A percentile compares a stretch with the other conserved stretches of the same genome.
Conservation (phyloP, 2,888 invertebrate species). For the Piscicola geometra region DNA sequence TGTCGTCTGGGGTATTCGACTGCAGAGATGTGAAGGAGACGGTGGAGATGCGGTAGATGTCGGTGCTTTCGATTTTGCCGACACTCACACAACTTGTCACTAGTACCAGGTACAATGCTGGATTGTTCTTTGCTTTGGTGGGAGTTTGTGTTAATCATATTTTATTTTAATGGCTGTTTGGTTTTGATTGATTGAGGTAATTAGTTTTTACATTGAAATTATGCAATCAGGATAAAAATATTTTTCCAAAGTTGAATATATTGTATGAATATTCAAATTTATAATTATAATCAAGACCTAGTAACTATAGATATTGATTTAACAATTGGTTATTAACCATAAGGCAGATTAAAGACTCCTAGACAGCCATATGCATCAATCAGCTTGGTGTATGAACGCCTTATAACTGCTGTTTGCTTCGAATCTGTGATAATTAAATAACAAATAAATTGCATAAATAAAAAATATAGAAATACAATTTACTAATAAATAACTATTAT, state of each 20-base stretch:
- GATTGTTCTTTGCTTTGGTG: slow-evolving; percentile 47
- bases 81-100: slow-evolving; percentile 93
- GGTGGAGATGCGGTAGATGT: slow-evolving; percentile 89
- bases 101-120: slow-evolving; percentile 69
- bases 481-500: background rate
- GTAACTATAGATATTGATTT: no score
- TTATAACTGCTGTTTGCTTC: slow-evolving; percentile 82
- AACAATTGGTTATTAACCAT: no score
- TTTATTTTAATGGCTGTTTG: no score
- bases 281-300: no score
- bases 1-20: slow-evolving; percentile 54
- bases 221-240: background rate
- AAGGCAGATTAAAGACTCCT: slow-evolving; percentile 68
- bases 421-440: slow-evolving; percentile 59
- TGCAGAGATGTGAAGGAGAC: slow-evolving; percentile 79
- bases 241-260: background rate
- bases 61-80: slow-evolving; percentile 88
- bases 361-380: slow-evolving; percentile 92
- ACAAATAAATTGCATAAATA: slow-evolving; percentile 12
- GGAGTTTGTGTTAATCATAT: no score
- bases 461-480: slow-evolving; percentile 26
- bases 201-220: no score
- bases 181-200: no score
- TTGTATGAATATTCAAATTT: no score
- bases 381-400: slow-evolving; percentile 81